phyloP scores from a whole-genome alignment of 2,113 vertebrate species.

The Ondatra zibethicus region DNA sequence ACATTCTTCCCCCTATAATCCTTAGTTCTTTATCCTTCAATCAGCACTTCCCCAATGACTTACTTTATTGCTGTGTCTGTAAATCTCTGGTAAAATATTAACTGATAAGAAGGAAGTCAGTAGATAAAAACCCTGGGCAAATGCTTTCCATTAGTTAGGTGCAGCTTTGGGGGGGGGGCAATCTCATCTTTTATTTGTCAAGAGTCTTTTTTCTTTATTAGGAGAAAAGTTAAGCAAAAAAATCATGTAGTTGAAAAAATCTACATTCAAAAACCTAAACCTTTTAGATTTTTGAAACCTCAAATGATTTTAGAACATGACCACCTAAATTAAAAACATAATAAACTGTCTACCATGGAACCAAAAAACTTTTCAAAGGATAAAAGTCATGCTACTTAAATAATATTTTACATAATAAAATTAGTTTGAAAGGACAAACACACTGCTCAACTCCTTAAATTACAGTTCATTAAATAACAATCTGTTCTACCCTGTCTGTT shows the following conservation, averaged over 20 bases:
- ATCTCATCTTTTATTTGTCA: slow-evolving; percentile 19
- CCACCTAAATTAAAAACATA: slow-evolving; percentile 24
- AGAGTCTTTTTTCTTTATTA: not conserved
- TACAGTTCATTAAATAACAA: not conserved
- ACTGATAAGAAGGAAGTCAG: slow-evolving; percentile 14
- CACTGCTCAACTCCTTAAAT: not conserved
- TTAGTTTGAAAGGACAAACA: not conserved
- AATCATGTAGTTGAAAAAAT: not conserved
- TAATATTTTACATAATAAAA: not conserved
- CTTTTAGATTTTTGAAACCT: not conserved
- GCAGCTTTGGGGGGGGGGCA: not conserved
- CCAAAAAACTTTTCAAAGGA: not conserved
- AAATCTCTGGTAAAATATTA: slow-evolving; percentile 1
- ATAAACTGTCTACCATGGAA: not conserved
- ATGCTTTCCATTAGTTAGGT: not conserved
- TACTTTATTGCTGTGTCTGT: not conserved
- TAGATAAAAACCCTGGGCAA: not conserved
- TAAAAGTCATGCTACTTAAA: not conserved
- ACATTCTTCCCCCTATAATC: not conserved
- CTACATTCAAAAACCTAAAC: not conserved
- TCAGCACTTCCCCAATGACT: not conserved
- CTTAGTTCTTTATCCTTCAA: not conserved
- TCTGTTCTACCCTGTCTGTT: not conserved
- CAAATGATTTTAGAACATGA: not conserved
- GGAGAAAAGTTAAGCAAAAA: slow-evolving; percentile 17